Percentiles rank a stretch among this genome's conserved stretches.
Evolutionary conservation across 2,113 vertebrate species (phyloP).

Genomic region (Typhlomys cinereus): DNA sequence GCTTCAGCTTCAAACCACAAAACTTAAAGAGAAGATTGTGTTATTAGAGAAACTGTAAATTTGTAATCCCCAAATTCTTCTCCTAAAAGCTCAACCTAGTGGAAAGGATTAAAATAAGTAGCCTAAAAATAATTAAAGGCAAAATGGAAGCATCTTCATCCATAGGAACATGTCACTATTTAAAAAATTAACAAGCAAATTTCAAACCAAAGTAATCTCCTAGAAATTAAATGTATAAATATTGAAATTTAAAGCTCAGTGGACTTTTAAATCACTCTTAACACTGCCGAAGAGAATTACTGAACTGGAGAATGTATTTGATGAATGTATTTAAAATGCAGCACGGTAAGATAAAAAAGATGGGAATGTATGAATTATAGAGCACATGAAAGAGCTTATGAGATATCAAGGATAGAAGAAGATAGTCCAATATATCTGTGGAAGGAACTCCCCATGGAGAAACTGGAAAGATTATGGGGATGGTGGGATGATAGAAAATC

Average conservation of each 20-base stretch:
- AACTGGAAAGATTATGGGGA: constrained; percentile 54
- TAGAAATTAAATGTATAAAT: constrained; percentile 64
- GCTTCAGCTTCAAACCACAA: constrained; percentile 31
- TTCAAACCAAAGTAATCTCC: constrained; percentile 17
- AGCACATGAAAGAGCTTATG: constrained; percentile 52
- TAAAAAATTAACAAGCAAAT: constrained; percentile 47
- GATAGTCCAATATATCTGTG: constrained; percentile 52
- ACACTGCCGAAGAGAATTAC: constrained; percentile 54
- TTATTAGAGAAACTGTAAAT: constrained; percentile 1
- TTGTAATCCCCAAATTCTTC: not conserved
- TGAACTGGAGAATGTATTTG: constrained; percentile 53
- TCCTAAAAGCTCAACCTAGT: not conserved
- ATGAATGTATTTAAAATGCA: constrained; percentile 68
- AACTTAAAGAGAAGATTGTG: constrained; percentile 1
- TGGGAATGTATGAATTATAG: constrained; percentile 64
- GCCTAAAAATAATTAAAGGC: constrained; percentile 47
- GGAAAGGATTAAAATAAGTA: constrained; percentile 16
- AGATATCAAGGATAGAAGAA: constrained; percentile 59
- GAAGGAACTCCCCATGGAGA: constrained; percentile 50
- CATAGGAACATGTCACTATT: constrained; percentile 40
- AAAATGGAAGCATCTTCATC: constrained; percentile 25
- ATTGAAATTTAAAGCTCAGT: constrained; percentile 51
- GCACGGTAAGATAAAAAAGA: constrained; percentile 67
- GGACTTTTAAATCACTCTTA: constrained; percentile 65
- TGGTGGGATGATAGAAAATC: constrained; percentile 19